phyloP scores from a whole-genome alignment of 2,888 invertebrate genomes.

The Salpingus planirostris region DNA sequence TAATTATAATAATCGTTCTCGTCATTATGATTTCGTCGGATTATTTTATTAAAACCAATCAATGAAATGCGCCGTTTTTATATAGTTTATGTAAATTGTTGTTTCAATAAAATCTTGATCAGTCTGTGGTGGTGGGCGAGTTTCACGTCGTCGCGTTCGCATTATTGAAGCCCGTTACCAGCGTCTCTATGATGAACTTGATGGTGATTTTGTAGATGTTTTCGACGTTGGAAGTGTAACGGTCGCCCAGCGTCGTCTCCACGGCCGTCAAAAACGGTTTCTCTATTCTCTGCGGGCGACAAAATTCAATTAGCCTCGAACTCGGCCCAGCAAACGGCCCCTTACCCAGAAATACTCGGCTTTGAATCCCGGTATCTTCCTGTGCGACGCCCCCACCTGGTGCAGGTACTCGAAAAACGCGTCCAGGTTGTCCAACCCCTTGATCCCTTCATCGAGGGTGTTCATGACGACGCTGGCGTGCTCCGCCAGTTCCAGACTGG shows the following conservation, averaged over 20 bases:
- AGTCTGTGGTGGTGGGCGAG: neutral
- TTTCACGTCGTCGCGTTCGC: conserved; percentile 37
- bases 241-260: conserved; percentile 73
- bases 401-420: conserved; percentile 74
- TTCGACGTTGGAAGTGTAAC: conserved; percentile 84
- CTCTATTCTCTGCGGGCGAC: conserved; percentile 73
- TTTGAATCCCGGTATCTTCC: conserved; percentile 76
- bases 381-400: conserved; percentile 75
- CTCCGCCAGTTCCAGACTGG: conserved; percentile 73
- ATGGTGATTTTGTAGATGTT: conserved; percentile 82
- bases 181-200: conserved; percentile 76
- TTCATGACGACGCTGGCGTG: conserved; percentile 86
- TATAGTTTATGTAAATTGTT: no score
- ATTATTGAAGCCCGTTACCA: conserved; percentile 68
- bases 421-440: conserved; percentile 76
- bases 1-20: neutral
- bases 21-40: no score
- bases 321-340: no score
- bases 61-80: no score
- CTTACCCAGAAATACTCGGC: conserved; percentile 84
- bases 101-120: no score
- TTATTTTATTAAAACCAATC: no score
- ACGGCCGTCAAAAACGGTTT: conserved; percentile 82
- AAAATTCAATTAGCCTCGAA: no score
- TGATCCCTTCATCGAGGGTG: conserved; percentile 82